A percentile compares a stretch with the other conserved stretches of the same genome.
phyloP scores from a whole-genome alignment of 2,888 invertebrate species.

The Nomada fabriciana region DNA sequence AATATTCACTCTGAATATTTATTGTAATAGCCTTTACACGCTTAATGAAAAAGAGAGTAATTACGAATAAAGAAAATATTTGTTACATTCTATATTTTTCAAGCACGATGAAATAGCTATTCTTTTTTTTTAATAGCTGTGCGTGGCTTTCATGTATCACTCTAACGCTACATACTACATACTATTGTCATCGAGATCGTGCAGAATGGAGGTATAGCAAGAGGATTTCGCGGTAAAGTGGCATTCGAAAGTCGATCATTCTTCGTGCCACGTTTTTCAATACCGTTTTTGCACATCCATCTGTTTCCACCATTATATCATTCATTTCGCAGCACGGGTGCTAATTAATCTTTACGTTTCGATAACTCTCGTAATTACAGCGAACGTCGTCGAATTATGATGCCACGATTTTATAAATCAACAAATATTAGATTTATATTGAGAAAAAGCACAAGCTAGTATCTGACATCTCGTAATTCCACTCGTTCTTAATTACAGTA shows the following conservation, averaged over 20 bases:
- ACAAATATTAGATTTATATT: conserved; percentile 6
- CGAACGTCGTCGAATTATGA: not conserved
- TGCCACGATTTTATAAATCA: not conserved
- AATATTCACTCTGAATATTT: too few species aligned
- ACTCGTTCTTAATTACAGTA: not conserved
- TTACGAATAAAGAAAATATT: too few species aligned
- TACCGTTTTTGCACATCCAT: not conserved
- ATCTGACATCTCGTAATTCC: not conserved
- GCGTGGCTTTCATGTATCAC: too few species aligned
- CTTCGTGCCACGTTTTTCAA: conserved; percentile 8
- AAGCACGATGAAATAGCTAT: too few species aligned
- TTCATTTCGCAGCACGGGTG: not conserved
- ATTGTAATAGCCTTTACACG: too few species aligned
- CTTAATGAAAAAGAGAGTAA: too few species aligned
- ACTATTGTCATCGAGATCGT: not conserved
- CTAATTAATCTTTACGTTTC: conserved; percentile 10
- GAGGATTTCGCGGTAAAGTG: conserved; percentile 5
- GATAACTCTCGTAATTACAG: too few species aligned
- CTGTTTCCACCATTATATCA: not conserved
- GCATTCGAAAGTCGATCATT: not conserved
- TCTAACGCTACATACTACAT: not conserved
- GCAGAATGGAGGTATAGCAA: not conserved
- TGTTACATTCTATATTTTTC: too few species aligned
- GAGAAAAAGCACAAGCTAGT: not conserved
- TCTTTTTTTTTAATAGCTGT: too few species aligned